A percentile compares a stretch with the other conserved stretches of the same genome.
phyloP scores from a whole-genome alignment of 2,113 vertebrate genomes.

The Ctenomys sociabilis region DNA sequence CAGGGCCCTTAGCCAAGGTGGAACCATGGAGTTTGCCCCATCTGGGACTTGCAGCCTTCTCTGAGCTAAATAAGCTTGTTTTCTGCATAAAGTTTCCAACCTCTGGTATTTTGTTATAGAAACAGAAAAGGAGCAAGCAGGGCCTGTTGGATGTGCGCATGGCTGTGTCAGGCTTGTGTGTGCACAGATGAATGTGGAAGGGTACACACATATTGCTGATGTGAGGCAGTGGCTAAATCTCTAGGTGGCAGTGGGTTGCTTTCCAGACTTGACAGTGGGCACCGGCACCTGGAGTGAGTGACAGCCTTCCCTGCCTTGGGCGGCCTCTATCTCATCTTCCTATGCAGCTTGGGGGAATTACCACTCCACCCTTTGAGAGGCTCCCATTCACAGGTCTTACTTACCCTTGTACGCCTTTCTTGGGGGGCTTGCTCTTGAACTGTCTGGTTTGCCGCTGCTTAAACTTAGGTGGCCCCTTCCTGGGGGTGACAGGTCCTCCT shows the following conservation, averaged over 20 bases:
- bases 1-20: background rate
- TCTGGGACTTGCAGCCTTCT: background rate
- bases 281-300: background rate
- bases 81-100: background rate
- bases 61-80: background rate
- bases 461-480: conserved; percentile 96
- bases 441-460: conserved; percentile 97
- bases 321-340: background rate
- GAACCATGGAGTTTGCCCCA: too few species aligned
- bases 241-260: background rate
- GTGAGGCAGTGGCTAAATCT: too few species aligned
- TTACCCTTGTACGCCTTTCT: conserved; percentile 97
- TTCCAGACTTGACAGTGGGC: background rate
- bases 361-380: background rate
- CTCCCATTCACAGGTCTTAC: conserved; percentile 20
- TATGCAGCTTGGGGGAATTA: too few species aligned
- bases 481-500: conserved; percentile 94
- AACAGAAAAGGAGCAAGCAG: background rate
- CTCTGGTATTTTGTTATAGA: background rate
- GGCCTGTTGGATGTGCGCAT: too few species aligned
- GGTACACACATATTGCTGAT: background rate
- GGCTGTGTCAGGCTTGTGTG: too few species aligned
- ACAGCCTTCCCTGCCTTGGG: accelerated
- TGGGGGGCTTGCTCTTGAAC: conserved; percentile 98
- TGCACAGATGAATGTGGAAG: background rate